phyloP scores from a whole-genome alignment of 1,140 invertebrate species.

The Drosophila hydei region DNA sequence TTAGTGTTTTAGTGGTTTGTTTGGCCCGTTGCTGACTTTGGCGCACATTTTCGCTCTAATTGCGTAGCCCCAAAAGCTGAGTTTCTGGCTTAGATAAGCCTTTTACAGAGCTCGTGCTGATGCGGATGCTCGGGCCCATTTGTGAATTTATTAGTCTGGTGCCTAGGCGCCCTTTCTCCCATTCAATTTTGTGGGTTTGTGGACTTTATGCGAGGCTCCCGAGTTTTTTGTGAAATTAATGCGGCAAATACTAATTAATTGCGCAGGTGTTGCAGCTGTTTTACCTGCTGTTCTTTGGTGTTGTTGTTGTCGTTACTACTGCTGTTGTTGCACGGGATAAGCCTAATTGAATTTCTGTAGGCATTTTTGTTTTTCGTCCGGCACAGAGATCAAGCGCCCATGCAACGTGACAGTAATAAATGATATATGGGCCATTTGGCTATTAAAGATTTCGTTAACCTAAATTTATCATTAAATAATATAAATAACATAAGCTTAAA shows the following conservation, averaged over 20 bases:
- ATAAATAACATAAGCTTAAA: slow-evolving; percentile 17
- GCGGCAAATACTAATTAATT: slow-evolving; percentile 81
- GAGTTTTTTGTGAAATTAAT: slow-evolving; percentile 69
- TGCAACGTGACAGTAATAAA: slow-evolving; percentile 51
- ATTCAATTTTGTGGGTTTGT: slow-evolving; percentile 12
- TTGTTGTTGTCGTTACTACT: slow-evolving; percentile 38
- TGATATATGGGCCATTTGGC: slow-evolving; percentile 46
- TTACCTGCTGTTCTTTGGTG: slow-evolving; percentile 38
- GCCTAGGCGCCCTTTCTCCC: slow-evolving; percentile 44
- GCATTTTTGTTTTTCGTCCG: slow-evolving; percentile 45
- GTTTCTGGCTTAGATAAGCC: slow-evolving; percentile 49
- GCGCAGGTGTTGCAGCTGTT: slow-evolving; percentile 80
- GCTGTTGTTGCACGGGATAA: slow-evolving; percentile 67
- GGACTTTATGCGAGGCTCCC: slow-evolving; percentile 37
- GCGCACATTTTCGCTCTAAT: slow-evolving; percentile 60
- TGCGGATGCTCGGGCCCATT: slow-evolving; percentile 23
- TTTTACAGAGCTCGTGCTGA: slow-evolving; percentile 18
- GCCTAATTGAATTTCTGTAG: slow-evolving; percentile 80
- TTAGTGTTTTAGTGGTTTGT: slow-evolving; percentile 56
- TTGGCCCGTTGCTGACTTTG: slow-evolving; percentile 49
- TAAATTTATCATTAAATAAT: slow-evolving; percentile 8
- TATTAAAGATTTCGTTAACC: slow-evolving; percentile 22
- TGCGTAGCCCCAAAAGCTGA: slow-evolving; percentile 49
- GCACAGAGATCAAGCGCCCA: slow-evolving; percentile 16
- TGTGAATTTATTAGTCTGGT: slow-evolving; percentile 68